Evolutionary conservation across 2,797 vertebrate species (phyloP).

Genomic region (Tinamus major): DNA sequence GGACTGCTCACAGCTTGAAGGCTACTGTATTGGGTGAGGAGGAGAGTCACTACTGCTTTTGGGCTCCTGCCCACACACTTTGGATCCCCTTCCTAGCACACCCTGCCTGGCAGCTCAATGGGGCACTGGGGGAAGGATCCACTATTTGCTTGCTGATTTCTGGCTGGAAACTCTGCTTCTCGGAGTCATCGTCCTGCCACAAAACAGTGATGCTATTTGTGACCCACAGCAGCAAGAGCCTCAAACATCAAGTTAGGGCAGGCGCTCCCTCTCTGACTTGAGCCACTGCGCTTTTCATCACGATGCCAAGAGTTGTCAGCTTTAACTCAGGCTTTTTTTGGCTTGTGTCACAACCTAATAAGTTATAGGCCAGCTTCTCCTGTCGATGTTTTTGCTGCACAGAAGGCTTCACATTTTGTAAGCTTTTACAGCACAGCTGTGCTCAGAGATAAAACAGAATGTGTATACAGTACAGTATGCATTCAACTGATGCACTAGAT

Average conservation of each 20-base stretch:
- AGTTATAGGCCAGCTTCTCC: constrained; percentile 77
- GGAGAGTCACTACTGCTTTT: not conserved
- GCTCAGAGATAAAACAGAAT: constrained; percentile 83
- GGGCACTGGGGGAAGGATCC: not conserved
- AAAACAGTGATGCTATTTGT: not conserved
- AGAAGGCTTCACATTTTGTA: constrained; percentile 83
- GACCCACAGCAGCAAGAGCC: not conserved
- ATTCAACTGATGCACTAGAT: constrained; percentile 79
- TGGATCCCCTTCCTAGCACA: not conserved
- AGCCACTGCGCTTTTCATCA: constrained; percentile 47
- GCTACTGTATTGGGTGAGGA: not conserved
- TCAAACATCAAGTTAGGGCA: not conserved
- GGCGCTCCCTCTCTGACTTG: not conserved
- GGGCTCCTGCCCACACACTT: not conserved
- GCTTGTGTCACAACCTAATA: constrained; percentile 74
- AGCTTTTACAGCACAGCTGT: constrained; percentile 84
- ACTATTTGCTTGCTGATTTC: not conserved
- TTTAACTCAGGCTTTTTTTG: constrained; percentile 73
- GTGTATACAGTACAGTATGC: constrained; percentile 82
- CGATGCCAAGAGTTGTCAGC: constrained; percentile 62
- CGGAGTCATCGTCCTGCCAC: not conserved
- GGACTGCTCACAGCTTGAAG: not conserved
- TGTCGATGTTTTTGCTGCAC: constrained; percentile 81
- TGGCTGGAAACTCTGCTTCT: not conserved
- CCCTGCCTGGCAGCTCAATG: not conserved